Conservation (phyloP, 2,113 vertebrate genomes). For the Dissostichus mawsoni region DNA sequence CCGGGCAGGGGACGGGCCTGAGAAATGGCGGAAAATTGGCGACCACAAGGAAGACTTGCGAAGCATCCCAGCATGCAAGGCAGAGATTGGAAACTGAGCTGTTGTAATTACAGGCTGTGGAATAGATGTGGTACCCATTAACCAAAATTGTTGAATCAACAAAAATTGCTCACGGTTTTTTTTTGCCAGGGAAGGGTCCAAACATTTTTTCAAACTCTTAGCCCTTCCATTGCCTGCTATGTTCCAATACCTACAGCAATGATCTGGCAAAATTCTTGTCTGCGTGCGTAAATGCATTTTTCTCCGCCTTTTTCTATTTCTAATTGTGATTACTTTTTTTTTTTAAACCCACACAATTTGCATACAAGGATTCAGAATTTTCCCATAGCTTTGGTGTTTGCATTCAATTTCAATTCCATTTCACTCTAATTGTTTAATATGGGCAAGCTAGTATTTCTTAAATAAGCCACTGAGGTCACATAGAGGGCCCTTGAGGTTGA, state of each 20-base stretch:
- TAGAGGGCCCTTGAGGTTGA: constrained; percentile 60
- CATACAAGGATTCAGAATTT: constrained; percentile 31
- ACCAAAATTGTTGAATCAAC: constrained; percentile 90
- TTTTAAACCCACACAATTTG: constrained; percentile 41
- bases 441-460: constrained; percentile 57
- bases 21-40: constrained; percentile 87
- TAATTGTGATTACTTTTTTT: constrained; percentile 8
- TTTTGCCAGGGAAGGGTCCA: constrained; percentile 83
- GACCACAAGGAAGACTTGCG: constrained; percentile 80
- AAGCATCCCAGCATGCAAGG: constrained; percentile 82
- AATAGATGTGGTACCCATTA: constrained; percentile 90
- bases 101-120: constrained; percentile 89
- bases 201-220: constrained; percentile 82
- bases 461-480: constrained; percentile 63
- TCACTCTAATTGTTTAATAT: constrained; percentile 58
- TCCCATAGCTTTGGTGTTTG: constrained; percentile 38
- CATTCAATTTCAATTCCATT: constrained; percentile 51
- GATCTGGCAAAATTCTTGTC: constrained; percentile 75
- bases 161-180: constrained; percentile 84
- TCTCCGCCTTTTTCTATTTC: constrained; percentile 40
- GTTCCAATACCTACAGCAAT: constrained; percentile 85
- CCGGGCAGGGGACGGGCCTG: constrained; percentile 66
- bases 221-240: constrained; percentile 79
- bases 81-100: constrained; percentile 88
- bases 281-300: constrained; percentile 68